phyloP scores from a whole-genome alignment of 2,888 invertebrate genomes.

The Tillus elongatus region DNA sequence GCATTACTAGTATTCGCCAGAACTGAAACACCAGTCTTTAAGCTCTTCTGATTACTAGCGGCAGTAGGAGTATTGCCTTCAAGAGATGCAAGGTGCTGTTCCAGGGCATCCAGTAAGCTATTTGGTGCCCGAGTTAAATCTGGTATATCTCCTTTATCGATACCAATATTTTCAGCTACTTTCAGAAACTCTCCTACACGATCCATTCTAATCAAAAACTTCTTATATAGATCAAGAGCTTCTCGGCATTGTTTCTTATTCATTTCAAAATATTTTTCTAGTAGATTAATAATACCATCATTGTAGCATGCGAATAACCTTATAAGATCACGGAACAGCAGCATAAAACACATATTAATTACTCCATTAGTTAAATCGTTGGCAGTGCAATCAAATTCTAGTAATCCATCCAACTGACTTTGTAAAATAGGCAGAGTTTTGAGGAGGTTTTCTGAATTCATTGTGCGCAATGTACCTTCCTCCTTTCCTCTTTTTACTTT shows the following conservation, averaged over 20 bases:
- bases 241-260: constrained; percentile 99
- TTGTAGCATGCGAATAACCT: constrained; percentile 98
- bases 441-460: constrained; percentile 95
- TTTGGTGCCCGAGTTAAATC: constrained; percentile 98
- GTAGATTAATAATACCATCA: constrained; percentile 96
- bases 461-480: constrained; percentile 93
- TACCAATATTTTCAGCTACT: constrained; percentile 83
- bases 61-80: constrained; percentile 90
- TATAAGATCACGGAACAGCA: constrained; percentile 97
- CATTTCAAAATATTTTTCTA: constrained; percentile 99
- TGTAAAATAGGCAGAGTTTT: constrained; percentile 96
- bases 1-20: constrained; percentile 82
- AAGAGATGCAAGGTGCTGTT: constrained; percentile 88
- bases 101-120: constrained; percentile 92
- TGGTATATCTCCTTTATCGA: constrained; percentile 98
- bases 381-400: constrained; percentile 97
- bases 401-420: constrained; percentile 87
- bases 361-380: constrained; percentile 92
- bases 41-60: constrained; percentile 78
- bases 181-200: constrained; percentile 97
- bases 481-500: constrained; percentile 99
- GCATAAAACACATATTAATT: constrained; percentile 98
- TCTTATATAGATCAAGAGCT: constrained; percentile 96
- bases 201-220: constrained; percentile 98
- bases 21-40: constrained; percentile 81